Conservation (phyloP, 2,113 vertebrate species). For the Nesoenas mayeri region DNA sequence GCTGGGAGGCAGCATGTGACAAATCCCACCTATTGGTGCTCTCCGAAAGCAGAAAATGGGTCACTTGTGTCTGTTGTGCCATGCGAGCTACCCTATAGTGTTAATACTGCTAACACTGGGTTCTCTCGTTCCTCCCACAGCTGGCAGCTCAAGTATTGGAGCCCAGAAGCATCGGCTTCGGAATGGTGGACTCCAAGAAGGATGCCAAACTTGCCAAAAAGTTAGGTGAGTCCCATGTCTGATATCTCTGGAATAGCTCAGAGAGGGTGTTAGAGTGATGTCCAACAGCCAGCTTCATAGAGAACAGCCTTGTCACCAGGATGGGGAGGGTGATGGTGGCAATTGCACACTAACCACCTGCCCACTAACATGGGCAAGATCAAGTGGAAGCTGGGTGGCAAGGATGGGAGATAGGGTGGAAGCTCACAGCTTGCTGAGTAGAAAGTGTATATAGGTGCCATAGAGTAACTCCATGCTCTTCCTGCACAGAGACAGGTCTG, state of each 20-base stretch:
- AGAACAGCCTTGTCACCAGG: not conserved
- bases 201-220: constrained; percentile 94
- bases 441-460: not conserved
- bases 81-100: not conserved
- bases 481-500: not conserved
- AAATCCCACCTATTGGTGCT: not conserved
- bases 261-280: not conserved
- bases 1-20: not conserved
- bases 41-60: constrained; percentile 15
- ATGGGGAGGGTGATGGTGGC: not conserved
- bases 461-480: not conserved
- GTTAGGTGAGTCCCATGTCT: constrained; percentile 80
- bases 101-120: not conserved
- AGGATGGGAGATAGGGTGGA: not conserved
- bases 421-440: not conserved
- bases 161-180: constrained; percentile 89
- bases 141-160: constrained; percentile 92
- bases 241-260: not conserved
- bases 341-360: not conserved
- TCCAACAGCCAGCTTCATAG: not conserved
- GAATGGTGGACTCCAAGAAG: constrained; percentile 91
- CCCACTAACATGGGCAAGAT: not conserved
- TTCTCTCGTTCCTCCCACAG: constrained; percentile 67
- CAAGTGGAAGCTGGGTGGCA: fast-evolving
- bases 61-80: not conserved